A percentile compares a stretch with the other conserved stretches of the same genome.
phyloP scores from a whole-genome alignment of 64 coral and sea anemone species.

The Montipora foliosa region DNA sequence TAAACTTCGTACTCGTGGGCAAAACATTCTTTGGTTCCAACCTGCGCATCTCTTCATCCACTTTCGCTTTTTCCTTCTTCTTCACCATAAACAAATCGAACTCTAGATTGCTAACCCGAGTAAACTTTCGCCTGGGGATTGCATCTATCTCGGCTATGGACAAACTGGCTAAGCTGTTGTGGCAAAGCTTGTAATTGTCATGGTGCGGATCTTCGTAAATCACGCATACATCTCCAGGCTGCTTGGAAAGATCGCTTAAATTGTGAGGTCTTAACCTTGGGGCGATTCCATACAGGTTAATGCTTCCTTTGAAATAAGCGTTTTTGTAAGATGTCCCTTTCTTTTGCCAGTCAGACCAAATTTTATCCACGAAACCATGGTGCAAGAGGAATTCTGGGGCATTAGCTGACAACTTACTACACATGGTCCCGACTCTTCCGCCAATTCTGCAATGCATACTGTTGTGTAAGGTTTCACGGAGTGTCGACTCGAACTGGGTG shows the following conservation, averaged over 20 bases:
- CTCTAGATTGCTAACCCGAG: conserved; percentile 23
- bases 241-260: conserved; percentile 61
- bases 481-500: conserved; percentile 73
- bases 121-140: conserved; percentile 76
- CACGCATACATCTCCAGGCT: conserved; percentile 77
- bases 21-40: conserved; percentile 52
- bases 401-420: conserved; percentile 73
- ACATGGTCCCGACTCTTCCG: conserved; percentile 82
- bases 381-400: conserved; percentile 93
- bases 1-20: conserved; percentile 33
- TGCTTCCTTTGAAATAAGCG: conserved; percentile 37
- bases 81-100: conserved; percentile 69
- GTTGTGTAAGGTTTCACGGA: conserved; percentile 83
- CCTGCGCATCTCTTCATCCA: conserved; percentile 12
- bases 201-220: conserved; percentile 81
- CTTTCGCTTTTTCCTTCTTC: conserved; percentile 47
- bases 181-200: conserved; percentile 58
- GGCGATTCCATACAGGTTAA: background rate
- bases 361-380: conserved; percentile 86
- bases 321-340: conserved; percentile 65
- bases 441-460: conserved; percentile 96
- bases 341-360: conserved; percentile 94
- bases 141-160: conserved; percentile 45
- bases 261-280: conserved; percentile 42
- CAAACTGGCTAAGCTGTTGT: conserved; percentile 50